Conservation (phyloP, 2,797 vertebrate species). For the Avahi laniger region DNA sequence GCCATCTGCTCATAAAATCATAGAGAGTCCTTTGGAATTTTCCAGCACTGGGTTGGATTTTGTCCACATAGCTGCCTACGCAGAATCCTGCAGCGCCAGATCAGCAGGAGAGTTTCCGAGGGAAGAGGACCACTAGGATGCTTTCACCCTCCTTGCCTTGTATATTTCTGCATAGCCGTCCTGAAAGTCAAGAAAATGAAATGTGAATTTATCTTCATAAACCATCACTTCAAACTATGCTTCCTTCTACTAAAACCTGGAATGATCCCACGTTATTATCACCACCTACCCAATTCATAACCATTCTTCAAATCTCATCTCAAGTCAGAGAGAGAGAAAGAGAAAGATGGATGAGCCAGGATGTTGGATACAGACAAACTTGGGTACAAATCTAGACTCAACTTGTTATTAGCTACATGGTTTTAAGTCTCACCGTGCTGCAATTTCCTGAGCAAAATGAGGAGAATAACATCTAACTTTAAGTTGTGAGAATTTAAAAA, state of each 20-base stretch:
- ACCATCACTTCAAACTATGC: neutral
- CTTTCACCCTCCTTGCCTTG: neutral
- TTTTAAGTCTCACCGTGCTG: neutral
- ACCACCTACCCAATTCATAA: neutral
- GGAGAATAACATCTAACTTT: neutral
- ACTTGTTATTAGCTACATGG: neutral
- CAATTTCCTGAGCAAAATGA: neutral
- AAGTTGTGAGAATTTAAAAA: neutral
- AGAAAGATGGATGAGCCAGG: neutral
- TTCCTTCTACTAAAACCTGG: neutral
- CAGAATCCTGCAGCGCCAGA: neutral
- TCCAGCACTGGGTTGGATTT: neutral
- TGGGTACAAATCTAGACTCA: neutral
- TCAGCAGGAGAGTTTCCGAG: neutral
- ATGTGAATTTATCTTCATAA: neutral
- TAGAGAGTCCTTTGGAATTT: slow-evolving; percentile 15
- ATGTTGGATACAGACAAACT: neutral
- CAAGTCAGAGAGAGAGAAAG: neutral
- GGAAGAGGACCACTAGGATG: neutral
- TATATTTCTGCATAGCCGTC: neutral
- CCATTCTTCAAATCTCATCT: neutral
- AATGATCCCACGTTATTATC: neutral
- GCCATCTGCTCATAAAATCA: slow-evolving; percentile 57
- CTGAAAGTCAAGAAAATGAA: neutral
- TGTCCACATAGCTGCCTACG: neutral